phyloP scores from a whole-genome alignment of 1,140 invertebrate genomes.

The Drosophila nikananu region DNA sequence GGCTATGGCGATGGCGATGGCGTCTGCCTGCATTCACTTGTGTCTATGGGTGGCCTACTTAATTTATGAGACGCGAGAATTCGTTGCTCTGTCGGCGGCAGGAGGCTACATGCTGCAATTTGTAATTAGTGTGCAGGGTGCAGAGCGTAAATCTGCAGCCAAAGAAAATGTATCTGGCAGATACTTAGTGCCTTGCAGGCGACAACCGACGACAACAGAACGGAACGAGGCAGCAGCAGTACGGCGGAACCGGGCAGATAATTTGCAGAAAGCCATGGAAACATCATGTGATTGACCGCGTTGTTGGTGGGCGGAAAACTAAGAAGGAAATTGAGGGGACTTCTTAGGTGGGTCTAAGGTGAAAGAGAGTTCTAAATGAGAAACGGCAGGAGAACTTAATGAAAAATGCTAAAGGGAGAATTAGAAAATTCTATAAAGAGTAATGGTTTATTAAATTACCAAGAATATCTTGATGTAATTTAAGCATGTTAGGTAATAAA shows the following conservation, averaged over 20 bases:
- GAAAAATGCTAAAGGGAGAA: not conserved
- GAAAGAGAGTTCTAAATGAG: not conserved
- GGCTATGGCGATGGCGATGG: conserved; percentile 11
- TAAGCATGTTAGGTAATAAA: not conserved
- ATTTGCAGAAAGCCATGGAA: conserved; percentile 53
- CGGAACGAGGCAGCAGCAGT: conserved; percentile 26
- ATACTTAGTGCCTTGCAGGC: conserved; percentile 64
- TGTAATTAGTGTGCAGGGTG: conserved; percentile 79
- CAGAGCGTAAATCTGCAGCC: conserved; percentile 70
- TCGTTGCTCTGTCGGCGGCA: conserved; percentile 50
- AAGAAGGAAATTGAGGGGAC: not conserved
- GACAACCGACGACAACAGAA: conserved; percentile 48
- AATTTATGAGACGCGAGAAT: conserved; percentile 83
- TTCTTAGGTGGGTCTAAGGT: conserved; percentile 2
- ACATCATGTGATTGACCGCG: conserved; percentile 77
- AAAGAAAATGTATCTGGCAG: conserved; percentile 69
- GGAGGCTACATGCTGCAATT: conserved; percentile 64
- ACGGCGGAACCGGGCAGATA: conserved; percentile 37
- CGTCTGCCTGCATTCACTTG: conserved; percentile 47
- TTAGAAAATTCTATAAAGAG: not conserved
- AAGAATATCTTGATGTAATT: not conserved
- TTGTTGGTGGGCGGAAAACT: conserved; percentile 36
- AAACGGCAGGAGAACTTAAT: conserved; percentile 7
- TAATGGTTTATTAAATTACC: not conserved
- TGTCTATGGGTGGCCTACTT: conserved; percentile 82